Evolutionary conservation across 2,888 invertebrate species (phyloP).

Genomic region (Cataglyphis albicans): DNA sequence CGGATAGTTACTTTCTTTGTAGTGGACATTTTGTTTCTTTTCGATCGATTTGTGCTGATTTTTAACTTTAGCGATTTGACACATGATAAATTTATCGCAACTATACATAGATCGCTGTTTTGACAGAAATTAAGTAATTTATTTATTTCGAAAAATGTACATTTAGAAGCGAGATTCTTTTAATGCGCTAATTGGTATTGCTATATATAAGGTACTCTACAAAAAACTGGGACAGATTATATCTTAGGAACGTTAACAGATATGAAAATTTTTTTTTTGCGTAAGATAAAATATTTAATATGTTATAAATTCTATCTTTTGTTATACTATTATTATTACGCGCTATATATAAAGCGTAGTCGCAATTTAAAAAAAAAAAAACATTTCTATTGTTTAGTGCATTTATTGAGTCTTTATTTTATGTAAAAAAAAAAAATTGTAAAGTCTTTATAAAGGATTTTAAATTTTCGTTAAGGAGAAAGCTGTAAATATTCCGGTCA

Average conservation of each 20-base stretch:
- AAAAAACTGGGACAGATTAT: background rate
- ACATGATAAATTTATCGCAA: background rate
- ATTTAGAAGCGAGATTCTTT: background rate
- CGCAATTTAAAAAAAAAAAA: background rate
- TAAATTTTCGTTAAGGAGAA: background rate
- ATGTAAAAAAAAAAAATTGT: background rate
- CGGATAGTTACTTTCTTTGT: background rate
- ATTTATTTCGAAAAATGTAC: background rate
- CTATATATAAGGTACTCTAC: background rate
- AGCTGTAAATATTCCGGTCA: background rate
- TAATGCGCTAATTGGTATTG: background rate
- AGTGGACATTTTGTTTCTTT: background rate
- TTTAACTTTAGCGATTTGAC: background rate
- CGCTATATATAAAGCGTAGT: too few relatives aligned
- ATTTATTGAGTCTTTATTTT: background rate
- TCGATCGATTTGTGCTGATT: slow-evolving; percentile 13
- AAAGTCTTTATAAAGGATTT: background rate
- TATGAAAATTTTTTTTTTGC: background rate
- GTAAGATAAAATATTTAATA: background rate
- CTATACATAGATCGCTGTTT: background rate
- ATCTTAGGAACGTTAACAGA: background rate
- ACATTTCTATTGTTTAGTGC: background rate
- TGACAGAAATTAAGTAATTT: background rate
- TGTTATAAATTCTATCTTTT: background rate
- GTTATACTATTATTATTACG: background rate